Conservation (phyloP, 92 coral and sea anemone species). For the Bergia puertoricense region DNA sequence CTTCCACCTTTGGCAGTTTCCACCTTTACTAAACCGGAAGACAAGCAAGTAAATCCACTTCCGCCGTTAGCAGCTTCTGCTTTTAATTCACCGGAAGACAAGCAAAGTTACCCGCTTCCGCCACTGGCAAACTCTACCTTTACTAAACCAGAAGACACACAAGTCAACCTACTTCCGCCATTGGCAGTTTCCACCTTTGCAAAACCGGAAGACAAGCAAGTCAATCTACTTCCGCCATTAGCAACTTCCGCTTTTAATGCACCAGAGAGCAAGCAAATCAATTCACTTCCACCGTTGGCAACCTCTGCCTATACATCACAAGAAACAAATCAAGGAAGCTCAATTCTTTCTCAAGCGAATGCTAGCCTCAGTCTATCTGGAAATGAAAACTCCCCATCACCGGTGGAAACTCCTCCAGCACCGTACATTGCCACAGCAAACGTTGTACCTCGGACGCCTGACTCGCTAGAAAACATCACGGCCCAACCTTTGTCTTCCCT, state of each 20-base stretch:
- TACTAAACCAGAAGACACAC: not conserved
- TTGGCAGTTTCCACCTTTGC: not conserved
- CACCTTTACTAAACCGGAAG: not conserved
- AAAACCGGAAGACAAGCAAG: conserved; percentile 17
- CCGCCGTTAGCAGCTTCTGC: not conserved
- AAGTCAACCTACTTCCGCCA: conserved; percentile 7
- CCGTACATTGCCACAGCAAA: conserved; percentile 14
- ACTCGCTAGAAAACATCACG: not conserved
- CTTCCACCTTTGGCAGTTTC: conserved; percentile 26
- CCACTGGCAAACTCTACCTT: not conserved
- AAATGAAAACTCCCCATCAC: not conserved
- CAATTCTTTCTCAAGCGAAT: not conserved
- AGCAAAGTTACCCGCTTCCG: not conserved
- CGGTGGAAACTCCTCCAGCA: conserved; percentile 8
- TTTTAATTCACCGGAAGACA: not conserved
- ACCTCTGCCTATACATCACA: conserved; percentile 8
- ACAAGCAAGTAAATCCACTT: not conserved
- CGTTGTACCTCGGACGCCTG: not conserved
- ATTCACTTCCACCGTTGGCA: conserved; percentile 15
- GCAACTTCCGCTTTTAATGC: not conserved
- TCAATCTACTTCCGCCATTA: not conserved
- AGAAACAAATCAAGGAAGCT: not conserved
- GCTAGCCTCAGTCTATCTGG: not conserved
- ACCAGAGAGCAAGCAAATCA: not conserved
- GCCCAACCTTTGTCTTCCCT: not conserved